Evolutionary conservation across 1,140 invertebrate genomes (phyloP).

Genomic region (Coenobita brevimanus): DNA sequence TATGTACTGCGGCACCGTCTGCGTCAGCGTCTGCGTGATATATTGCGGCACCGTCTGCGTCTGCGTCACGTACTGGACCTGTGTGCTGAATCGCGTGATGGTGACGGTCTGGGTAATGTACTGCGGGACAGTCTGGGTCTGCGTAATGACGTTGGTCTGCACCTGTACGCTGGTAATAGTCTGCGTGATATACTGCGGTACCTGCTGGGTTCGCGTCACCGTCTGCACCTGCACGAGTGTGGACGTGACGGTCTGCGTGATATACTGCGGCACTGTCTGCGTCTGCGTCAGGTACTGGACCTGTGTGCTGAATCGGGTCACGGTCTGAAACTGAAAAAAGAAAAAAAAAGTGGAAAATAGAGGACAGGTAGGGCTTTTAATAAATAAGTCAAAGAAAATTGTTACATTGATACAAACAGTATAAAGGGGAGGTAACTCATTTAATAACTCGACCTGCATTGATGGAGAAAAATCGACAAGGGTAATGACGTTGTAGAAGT

Average conservation of each 20-base stretch:
- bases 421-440: too few species aligned
- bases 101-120: conserved; percentile 53
- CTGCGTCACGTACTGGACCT: conserved; percentile 46
- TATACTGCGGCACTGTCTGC: conserved; percentile 4
- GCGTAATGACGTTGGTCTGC: conserved; percentile 42
- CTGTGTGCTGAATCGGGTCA: conserved; percentile 27
- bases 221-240: conserved; percentile 5
- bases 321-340: conserved; percentile 37
- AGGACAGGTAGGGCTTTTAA: too few species aligned
- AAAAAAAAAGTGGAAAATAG: too few species aligned
- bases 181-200: conserved; percentile 34
- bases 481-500: too few species aligned
- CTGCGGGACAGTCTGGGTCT: conserved; percentile 43
- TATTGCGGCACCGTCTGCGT: background rate
- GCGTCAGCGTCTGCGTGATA: too few species aligned
- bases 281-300: conserved; percentile 26
- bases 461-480: too few species aligned
- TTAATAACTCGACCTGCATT: too few species aligned
- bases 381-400: background rate
- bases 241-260: conserved; percentile 32
- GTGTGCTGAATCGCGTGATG: conserved; percentile 28
- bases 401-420: too few species aligned
- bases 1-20: too few species aligned
- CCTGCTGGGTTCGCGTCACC: conserved; percentile 13
- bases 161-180: conserved; percentile 41